Base-by-base conservation (phyloP, 2,888 invertebrate genomes). In the Cephus spinipes region DNA sequence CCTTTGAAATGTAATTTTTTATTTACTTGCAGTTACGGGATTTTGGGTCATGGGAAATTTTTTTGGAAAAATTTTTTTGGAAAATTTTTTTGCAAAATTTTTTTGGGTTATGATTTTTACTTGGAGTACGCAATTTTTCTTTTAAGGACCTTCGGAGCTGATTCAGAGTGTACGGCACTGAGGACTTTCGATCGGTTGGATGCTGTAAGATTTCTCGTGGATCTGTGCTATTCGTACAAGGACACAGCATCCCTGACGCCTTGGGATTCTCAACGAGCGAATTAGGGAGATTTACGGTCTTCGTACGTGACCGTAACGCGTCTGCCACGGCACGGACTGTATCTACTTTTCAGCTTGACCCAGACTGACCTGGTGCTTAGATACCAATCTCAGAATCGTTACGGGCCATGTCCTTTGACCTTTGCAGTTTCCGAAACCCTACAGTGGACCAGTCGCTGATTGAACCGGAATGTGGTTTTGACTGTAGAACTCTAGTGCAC, bases 221-320 rank as follows among this genome's bases (percentile, higher is more conserved):
- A 85, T 77, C 76, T 77, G 79, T 80, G 80, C 83, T 84, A 85
- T 85, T 85, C 85, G 82, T 85, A 84, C 85, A 80, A 73, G 68
- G 82, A 79, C 85, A 84, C 83, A 82, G 85, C 73, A 82, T 82
- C 84, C 81, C 81, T 79, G 83, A 87, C 83, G 83, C 83, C 82
- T 85, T 83, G 83, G 83, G 85, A 86, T 83, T 86, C 84, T 86
- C 87, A 82, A 82, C 86, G 81, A 87, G 83, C 83, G 87, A 87
- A 88, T 89, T 87, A 86, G 84, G 83, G 83, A 87, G 88, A 89
- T 89, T 89, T 89, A 89, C 85, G 87, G 81, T 81, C 79, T 75
- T 76, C 80, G 83, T 79, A 88, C 89, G 88, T 89, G 89, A 87
- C 87, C 86, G 83, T 82, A 83, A 74, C 81, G 71, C 79, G 78